Base-by-base conservation (phyloP, 2,888 invertebrate genomes). In the Stramonita haemastoma region DNA sequence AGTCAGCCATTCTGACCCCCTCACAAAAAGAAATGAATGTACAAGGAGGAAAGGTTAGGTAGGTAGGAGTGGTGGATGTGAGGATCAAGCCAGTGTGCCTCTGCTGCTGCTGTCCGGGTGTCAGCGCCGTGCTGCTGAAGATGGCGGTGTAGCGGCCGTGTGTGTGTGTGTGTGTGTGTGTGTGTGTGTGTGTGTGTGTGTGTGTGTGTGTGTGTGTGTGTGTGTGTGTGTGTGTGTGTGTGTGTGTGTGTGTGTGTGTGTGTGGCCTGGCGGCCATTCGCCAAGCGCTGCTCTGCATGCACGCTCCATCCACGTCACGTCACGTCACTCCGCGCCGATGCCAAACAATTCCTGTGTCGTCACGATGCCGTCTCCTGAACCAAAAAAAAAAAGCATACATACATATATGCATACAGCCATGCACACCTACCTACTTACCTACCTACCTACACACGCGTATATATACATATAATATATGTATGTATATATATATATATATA, bases 321-420 rank as follows among this genome's bases (percentile, higher is more conserved):
- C 29, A 5, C 46, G 26, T 83, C 83, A 83, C 17, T 83, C 83
- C 60, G 36, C 73, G 26, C 83, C 60, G n/a, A 81, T n/a, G 60
- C n/a, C 87, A 29, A 89, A 73, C 73, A 89, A 70, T 34, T 89
- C 89, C 34, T 29, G 66, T 56, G 84, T 87, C 22, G 87, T 60
- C 29, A 89, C 73, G 57, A 89, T 87, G 29, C 87, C 89, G 84
- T 89, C 89, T 36, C 83, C 89, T 89, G 89, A 34, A 86, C 86
- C 1, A n/a, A 79, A 36, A 70, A 15, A 60, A 15, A 19, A 15
- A 60, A 15, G 60, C 19, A 60, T 60, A 19, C 19, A 60, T 60
- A 19, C 19, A 60, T 60, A 19, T 60, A 60, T 60, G 60, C 19
- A 60, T 60, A 19, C 19, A 60, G 11, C 13, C 19, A 60, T 60